phyloP scores from a whole-genome alignment of 2,888 invertebrate species.

The Cheiracanthium punctorium region DNA sequence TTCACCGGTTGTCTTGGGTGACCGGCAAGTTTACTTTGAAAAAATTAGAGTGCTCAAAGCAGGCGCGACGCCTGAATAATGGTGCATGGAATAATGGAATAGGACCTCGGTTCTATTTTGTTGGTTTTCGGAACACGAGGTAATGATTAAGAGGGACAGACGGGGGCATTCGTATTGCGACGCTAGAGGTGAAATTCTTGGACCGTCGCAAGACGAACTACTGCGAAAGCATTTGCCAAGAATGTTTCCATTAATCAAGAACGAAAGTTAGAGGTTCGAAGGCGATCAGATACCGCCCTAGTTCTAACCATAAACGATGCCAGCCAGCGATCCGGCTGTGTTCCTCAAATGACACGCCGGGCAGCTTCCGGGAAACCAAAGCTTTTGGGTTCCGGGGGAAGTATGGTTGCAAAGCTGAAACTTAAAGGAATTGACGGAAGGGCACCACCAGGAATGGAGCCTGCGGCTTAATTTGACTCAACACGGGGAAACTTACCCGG shows the following conservation, averaged over 20 bases:
- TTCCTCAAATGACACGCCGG: slow-evolving; percentile 80
- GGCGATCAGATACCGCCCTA: slow-evolving; percentile 83
- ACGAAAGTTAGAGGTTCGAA: slow-evolving; percentile 83
- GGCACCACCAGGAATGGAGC: too few species aligned
- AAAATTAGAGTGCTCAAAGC: too few species aligned
- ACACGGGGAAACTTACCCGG: too few species aligned
- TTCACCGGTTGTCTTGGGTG: slow-evolving; percentile 29
- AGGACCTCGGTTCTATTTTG: slow-evolving; percentile 53
- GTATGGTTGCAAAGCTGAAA: too few species aligned
- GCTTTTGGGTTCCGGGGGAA: too few species aligned
- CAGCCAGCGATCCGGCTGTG: slow-evolving; percentile 81
- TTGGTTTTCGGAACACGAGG: slow-evolving; percentile 45
- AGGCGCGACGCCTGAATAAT: too few species aligned
- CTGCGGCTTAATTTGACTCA: too few species aligned
- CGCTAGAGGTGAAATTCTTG: too few species aligned
- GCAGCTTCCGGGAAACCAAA: slow-evolving; percentile 80
- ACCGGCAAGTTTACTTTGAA: slow-evolving; percentile 29
- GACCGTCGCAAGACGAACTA: slow-evolving; percentile 81
- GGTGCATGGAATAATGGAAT: slow-evolving; percentile 51
- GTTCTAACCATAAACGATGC: slow-evolving; percentile 82
- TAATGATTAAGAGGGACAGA: slow-evolving; percentile 68
- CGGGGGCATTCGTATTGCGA: slow-evolving; percentile 81
- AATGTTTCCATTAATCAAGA: slow-evolving; percentile 83
- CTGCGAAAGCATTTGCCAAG: slow-evolving; percentile 84
- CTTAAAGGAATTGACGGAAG: too few species aligned